Conservation (phyloP, 2,113 vertebrate genomes). For the Colistium nudipinnis region DNA sequence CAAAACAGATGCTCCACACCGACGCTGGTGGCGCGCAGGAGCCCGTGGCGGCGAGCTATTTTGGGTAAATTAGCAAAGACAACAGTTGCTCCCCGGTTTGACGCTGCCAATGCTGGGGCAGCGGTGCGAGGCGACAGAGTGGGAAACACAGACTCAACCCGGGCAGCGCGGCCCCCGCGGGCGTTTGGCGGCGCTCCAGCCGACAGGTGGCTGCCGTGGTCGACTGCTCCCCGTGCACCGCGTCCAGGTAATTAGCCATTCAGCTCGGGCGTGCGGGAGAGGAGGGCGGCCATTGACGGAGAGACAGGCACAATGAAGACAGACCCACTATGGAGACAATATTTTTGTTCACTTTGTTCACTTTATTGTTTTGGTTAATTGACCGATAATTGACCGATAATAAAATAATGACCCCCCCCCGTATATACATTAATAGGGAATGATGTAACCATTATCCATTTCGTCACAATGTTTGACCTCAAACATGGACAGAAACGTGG, state of each 20-base stretch:
- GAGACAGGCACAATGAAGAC: constrained; percentile 54
- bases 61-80: constrained; percentile 79
- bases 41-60: constrained; percentile 71
- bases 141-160: constrained; percentile 71
- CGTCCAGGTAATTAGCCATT: constrained; percentile 73
- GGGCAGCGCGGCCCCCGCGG: constrained; percentile 59
- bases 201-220: constrained; percentile 69
- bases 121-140: constrained; percentile 69
- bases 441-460: too few relatives aligned
- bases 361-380: too few relatives aligned
- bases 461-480: too few relatives aligned
- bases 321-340: constrained; percentile 33
- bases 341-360: constrained; percentile 34
- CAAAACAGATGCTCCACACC: constrained; percentile 76
- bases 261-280: constrained; percentile 40
- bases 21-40: constrained; percentile 57
- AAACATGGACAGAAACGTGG: too few relatives aligned
- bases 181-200: constrained; percentile 72
- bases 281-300: constrained; percentile 50
- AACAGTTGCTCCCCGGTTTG: constrained; percentile 72
- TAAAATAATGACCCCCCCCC: too few relatives aligned
- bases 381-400: too few relatives aligned
- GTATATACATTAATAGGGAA: too few relatives aligned
- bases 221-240: constrained; percentile 60
- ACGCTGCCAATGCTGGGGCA: constrained; percentile 64